Percentiles rank a stretch among this genome's conserved stretches.
These are phyloP conservation scores for Drosophila pseudoobscura DNA, from an alignment of 1,140 invertebrate genomes.

Conservation along the genomic window DNA sequence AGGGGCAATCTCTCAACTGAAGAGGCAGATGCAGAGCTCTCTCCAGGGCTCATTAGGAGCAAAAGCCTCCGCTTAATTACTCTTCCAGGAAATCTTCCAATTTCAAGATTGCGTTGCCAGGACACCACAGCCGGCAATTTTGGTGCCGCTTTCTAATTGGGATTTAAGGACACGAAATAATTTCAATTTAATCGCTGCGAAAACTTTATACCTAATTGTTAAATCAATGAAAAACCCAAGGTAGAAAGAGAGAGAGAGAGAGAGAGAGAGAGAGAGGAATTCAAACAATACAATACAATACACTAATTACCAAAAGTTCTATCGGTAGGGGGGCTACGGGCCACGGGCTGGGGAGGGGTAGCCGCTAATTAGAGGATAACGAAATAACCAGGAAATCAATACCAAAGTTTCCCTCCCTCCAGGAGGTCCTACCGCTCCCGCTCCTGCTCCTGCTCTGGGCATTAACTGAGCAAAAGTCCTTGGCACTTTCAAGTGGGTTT, in stretches of 20 bases:
- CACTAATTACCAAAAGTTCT: slow-evolving; percentile 68
- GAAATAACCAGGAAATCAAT: slow-evolving; percentile 23
- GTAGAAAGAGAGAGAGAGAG: no score
- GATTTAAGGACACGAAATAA: slow-evolving; percentile 36
- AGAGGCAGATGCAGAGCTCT: background rate
- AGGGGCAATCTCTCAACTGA: background rate
- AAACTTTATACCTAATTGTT: slow-evolving; percentile 59
- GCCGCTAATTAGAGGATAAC: slow-evolving; percentile 47
- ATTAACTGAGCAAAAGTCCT: slow-evolving; percentile 33
- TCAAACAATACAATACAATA: slow-evolving; percentile 31
- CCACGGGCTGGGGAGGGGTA: background rate
- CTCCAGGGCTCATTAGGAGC: slow-evolving; percentile 26
- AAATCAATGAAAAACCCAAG: slow-evolving; percentile 63
- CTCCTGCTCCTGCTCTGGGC: background rate
- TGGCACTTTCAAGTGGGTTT: slow-evolving; percentile 36
- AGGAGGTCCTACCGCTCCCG: background rate
- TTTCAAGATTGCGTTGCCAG: slow-evolving; percentile 40
- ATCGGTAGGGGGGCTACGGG: no score
- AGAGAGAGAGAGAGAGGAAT: slow-evolving; percentile 22
- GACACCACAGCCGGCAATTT: slow-evolving; percentile 6
- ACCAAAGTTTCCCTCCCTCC: slow-evolving; percentile 4
- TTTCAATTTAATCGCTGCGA: slow-evolving; percentile 45
- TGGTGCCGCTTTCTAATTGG: slow-evolving; percentile 32
- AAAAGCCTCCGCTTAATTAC: slow-evolving; percentile 37
- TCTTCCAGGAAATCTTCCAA: slow-evolving; percentile 22